These are phyloP conservation scores for Acanthosepion lycidas DNA, from an alignment of 2,888 invertebrate genomes.

Conservation along the genomic window DNA sequence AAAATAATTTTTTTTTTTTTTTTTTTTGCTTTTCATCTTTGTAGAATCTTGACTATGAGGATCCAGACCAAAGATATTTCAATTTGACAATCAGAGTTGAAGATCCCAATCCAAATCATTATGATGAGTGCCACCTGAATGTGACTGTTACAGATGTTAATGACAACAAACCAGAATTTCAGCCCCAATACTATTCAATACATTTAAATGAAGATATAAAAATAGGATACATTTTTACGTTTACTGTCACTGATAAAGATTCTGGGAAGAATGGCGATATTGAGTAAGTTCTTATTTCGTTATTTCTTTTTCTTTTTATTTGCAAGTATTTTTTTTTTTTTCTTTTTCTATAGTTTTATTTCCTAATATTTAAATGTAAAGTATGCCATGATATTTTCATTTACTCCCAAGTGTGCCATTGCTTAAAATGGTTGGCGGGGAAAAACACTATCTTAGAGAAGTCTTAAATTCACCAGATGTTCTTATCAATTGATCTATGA, in stretches of 20 bases:
- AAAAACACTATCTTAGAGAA: no score
- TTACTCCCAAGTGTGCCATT: no score
- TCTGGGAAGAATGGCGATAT: constrained; percentile 82
- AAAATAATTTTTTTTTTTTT: no score
- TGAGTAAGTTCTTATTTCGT: constrained; percentile 59
- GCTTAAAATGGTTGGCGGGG: no score
- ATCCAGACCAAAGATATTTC: constrained; percentile 63
- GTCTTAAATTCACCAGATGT: no score
- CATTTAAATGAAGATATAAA: constrained; percentile 92
- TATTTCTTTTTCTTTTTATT: background rate
- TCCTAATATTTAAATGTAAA: constrained; percentile 62
- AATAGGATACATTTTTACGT: constrained; percentile 90
- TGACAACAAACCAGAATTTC: constrained; percentile 98
- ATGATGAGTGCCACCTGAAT: constrained; percentile 93
- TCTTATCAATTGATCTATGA: no score
- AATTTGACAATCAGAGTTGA: constrained; percentile 71
- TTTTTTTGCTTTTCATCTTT: background rate
- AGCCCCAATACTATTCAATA: constrained; percentile 52
- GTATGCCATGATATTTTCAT: no score
- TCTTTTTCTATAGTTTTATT: background rate
- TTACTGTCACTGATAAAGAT: constrained; percentile 96
- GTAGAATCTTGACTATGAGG: constrained; percentile 72
- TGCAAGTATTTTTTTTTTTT: background rate
- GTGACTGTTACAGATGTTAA: constrained; percentile 99
- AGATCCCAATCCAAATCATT: constrained; percentile 67